Conservation (phyloP, 2,113 vertebrate genomes). For the Microtus montanus region DNA sequence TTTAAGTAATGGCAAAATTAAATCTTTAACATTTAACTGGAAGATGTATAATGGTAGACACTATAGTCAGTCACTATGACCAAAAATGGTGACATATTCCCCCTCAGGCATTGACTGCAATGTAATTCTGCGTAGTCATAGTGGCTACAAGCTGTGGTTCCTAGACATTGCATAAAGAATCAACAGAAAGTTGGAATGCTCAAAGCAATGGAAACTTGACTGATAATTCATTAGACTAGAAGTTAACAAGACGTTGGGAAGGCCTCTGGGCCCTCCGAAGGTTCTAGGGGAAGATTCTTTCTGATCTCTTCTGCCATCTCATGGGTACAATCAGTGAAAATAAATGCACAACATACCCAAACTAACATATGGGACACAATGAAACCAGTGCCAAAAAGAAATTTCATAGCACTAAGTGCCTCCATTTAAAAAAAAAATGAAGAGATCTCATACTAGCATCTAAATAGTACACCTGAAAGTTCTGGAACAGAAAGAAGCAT, state of each 20-base stretch:
- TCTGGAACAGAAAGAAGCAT: neutral
- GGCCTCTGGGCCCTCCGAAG: too few relatives aligned
- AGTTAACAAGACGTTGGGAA: neutral
- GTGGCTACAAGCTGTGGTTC: neutral
- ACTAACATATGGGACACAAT: neutral
- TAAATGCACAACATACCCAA: neutral
- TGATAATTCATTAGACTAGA: neutral
- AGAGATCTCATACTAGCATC: neutral
- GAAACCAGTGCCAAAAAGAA: neutral
- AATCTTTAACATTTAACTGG: conserved; percentile 66
- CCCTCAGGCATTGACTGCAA: neutral
- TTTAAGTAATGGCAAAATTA: conserved; percentile 62
- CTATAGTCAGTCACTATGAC: neutral
- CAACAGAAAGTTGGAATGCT: neutral
- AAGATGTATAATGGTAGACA: conserved; percentile 46
- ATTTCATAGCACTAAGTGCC: neutral
- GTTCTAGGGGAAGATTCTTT: accelerated
- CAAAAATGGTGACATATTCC: neutral
- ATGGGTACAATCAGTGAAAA: neutral
- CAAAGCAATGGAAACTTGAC: neutral
- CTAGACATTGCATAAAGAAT: neutral
- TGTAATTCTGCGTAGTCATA: conserved; percentile 14
- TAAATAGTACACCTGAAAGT: neutral
- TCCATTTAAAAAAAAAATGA: neutral
- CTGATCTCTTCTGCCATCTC: neutral